Evolutionary conservation across 2,888 invertebrate species (phyloP), one percentile per base, ranked within the genome.

Genomic region (Coelinius sp.): DNA sequence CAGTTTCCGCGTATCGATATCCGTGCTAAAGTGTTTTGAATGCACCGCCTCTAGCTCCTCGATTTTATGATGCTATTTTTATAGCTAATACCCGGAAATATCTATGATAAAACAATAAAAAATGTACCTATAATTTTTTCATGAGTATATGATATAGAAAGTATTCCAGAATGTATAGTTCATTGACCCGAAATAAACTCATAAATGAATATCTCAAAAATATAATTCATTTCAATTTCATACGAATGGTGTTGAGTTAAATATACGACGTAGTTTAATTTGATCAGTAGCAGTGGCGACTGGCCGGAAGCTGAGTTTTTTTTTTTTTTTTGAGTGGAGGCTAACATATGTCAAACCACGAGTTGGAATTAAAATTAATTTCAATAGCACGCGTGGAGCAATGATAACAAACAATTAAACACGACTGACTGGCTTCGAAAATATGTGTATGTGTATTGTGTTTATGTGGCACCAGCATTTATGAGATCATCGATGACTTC

Each of bases 341-440:
- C 41, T 68, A 53, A 69, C 56, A 73, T 53, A 59, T 67, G 66
- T 59, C 35, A 59, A 53, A 35, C 59, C 35, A 66, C 81, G 78
- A 77, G 83, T 78, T 83, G 83, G 84, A 35, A 86, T 87, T 86
- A 86, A 85, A 85, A 86, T 87, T 86, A 86, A 87, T 87, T 87
- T 87, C 86, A 87, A 87, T 87, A 86, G 87, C 85, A 85, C 85
- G 86, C 83, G 83, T 86, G 80, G 80, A 81, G 84, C 82, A 86
- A 87, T 86, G 86, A 86, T 87, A 87, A 87, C 86, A 87, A 87
- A 86, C 86, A 87, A 87, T 87, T 87, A 86, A 86, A 83, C 73
- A 78, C 74, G 76, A 74, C 77, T 31, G 27, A 31, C 35, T 31
- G 59, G 10, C 31, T 59, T 59, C 35, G 31, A 31, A 59, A 59